A percentile compares a stretch with the other conserved stretches of the same genome.
Conservation (phyloP, 2,888 invertebrate species). For the Parascotia fuliginaria region DNA sequence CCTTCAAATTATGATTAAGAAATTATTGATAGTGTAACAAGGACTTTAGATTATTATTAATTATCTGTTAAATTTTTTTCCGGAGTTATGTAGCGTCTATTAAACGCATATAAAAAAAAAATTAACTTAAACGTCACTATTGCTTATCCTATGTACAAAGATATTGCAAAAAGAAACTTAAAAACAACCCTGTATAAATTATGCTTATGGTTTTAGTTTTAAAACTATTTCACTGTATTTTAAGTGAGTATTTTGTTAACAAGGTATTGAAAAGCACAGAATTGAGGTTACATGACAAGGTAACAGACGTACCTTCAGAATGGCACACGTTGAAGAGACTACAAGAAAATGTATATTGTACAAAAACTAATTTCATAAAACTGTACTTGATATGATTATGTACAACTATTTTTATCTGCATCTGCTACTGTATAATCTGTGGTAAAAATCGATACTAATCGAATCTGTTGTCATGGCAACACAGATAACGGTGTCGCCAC, state of each 20-base stretch:
- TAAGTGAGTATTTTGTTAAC: slow-evolving; percentile 80
- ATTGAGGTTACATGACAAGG: slow-evolving; percentile 76
- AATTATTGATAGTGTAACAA: slow-evolving; percentile 31
- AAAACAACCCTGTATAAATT: slow-evolving; percentile 85
- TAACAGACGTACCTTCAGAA: slow-evolving; percentile 76
- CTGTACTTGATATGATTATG: slow-evolving; percentile 82
- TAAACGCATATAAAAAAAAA: slow-evolving; percentile 23
- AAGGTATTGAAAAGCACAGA: slow-evolving; percentile 76
- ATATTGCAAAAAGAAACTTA: slow-evolving; percentile 61
- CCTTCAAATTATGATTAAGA: slow-evolving; percentile 23
- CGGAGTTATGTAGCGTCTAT: slow-evolving; percentile 24
- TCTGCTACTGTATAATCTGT: slow-evolving; percentile 48
- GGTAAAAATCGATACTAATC: slow-evolving; percentile 44
- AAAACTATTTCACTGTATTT: slow-evolving; percentile 74
- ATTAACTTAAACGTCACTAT: slow-evolving; percentile 34
- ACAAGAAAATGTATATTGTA: slow-evolving; percentile 73
- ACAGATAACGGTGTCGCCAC: slow-evolving; percentile 24
- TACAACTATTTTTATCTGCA: slow-evolving; percentile 63
- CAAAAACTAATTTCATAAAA: slow-evolving; percentile 72
- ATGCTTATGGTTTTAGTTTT: slow-evolving; percentile 80
- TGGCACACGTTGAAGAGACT: slow-evolving; percentile 79
- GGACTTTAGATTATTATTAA: slow-evolving; percentile 18
- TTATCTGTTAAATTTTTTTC: slow-evolving; percentile 13
- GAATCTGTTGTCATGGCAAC: slow-evolving; percentile 30
- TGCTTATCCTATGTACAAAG: slow-evolving; percentile 46